These are phyloP conservation scores for Drosophila dunni DNA, from an alignment of 1,140 invertebrate species.

Conservation along the genomic window DNA sequence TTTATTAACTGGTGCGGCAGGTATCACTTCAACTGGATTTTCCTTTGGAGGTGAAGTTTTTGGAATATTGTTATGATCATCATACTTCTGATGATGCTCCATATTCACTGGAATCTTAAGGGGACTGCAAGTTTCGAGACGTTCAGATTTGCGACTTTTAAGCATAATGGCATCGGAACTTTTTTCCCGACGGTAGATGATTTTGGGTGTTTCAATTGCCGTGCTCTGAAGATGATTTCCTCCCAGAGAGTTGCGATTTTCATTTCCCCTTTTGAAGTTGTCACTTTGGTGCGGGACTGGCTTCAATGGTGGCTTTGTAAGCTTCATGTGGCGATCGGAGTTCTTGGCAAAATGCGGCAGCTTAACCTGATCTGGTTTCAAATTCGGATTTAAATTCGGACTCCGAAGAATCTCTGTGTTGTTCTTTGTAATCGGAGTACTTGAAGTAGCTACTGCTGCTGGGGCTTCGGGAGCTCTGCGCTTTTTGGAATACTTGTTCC, in stretches of 20 bases:
- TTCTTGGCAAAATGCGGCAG: constrained; percentile 41
- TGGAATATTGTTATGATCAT: not conserved
- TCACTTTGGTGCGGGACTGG: constrained; percentile 19
- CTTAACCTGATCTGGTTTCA: constrained; percentile 11
- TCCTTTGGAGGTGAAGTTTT: constrained; percentile 8
- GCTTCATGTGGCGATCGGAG: constrained; percentile 26
- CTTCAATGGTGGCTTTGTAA: constrained; percentile 12
- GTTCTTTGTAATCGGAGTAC: not conserved
- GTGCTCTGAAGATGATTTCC: constrained; percentile 5
- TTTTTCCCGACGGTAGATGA: constrained; percentile 49
- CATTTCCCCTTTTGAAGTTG: constrained; percentile 21
- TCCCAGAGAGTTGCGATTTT: constrained; percentile 25
- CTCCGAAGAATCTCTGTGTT: constrained; percentile 10
- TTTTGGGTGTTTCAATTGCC: not conserved
- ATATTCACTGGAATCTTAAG: constrained; percentile 3
- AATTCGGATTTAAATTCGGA: constrained; percentile 1
- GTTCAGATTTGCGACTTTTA: constrained; percentile 32
- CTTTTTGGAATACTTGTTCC: constrained; percentile 61
- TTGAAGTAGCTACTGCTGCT: not conserved
- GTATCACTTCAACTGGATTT: not conserved
- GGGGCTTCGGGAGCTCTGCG: constrained; percentile 55
- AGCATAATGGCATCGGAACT: constrained; percentile 57
- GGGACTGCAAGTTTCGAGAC: not conserved
- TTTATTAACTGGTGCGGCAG: constrained; percentile 72
- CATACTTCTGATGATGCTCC: constrained; percentile 6